Evolutionary conservation across 1,140 invertebrate species (phyloP), one percentile per base, ranked within the genome.

Genomic region (Tetramorium parvispinum): DNA sequence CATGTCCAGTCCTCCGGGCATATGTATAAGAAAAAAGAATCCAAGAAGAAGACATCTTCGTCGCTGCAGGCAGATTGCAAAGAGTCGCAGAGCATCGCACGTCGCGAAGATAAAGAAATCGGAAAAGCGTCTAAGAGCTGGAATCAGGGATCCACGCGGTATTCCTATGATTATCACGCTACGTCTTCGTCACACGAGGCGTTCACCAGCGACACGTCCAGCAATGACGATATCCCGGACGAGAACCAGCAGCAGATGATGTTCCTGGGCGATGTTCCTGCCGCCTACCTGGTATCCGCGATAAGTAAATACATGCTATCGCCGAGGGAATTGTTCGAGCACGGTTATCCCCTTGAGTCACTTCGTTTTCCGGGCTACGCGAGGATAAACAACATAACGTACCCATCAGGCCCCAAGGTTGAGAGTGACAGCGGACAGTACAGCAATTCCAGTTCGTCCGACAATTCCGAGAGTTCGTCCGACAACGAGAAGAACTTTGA

Each of bases 301-400:
- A n/a, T 71, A 4, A 11, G 3, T 1, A 37, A 53, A 2, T 53
- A 53, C 32, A n/a, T 0, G 32, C n/a, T 98, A 32, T 96, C 96
- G 3, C 94, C 95, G 2, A 96, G 97, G 46, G 96, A 98, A 75
- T 94, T 98, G 79, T 94, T 96, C 18, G 95, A 96, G 6, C 96
- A 97, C 81, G 98, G 98, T 0, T 98, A 96, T 93, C 98, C 98
- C 0, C 92, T 97, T 0, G 96, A 97, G 51, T 96, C 37, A 3
- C 1, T 2, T 21, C 13, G 27, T 8, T 37, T 1, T 55, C 70
- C 96, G 2, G 96, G 96, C 1, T 95, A 95, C 87, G 97, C 96
- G 0, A 95, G 97, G 53, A 96, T 93, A 2, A 92, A 90, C 61
- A 73, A 85, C 0, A 11, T 63, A n/a, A 3, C 10, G 21, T 77